A percentile compares a stretch with the other conserved stretches of the same genome.
Evolutionary conservation across 53 echinoderm and acorn worm species (phyloP).

Genomic region (Paelopatides confundens): DNA sequence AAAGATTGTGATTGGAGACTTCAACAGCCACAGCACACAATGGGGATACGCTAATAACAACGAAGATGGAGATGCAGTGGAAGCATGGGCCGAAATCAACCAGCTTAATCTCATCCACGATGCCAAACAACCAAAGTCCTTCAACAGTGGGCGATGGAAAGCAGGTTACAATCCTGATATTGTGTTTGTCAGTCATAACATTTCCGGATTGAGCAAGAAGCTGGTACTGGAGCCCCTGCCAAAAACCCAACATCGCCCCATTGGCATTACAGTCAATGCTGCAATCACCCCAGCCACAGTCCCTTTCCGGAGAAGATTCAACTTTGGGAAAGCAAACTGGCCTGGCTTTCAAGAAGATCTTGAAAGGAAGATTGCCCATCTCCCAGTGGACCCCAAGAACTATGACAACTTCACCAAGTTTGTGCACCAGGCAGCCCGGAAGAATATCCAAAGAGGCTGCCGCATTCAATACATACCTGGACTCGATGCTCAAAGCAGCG

Average conservation of each 20-base stretch:
- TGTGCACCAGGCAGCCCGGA: conserved; percentile 38
- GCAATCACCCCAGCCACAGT: conserved; percentile 61
- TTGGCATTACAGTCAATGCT: conserved; percentile 59
- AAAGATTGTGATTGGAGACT: conserved; percentile 56
- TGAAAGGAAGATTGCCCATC: conserved; percentile 16
- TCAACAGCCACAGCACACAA: conserved; percentile 61
- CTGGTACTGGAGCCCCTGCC: conserved; percentile 58
- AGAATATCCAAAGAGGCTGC: conserved; percentile 68
- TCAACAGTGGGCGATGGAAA: conserved; percentile 63
- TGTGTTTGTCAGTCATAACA: not conserved
- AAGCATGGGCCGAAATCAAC: conserved; percentile 61
- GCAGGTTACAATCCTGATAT: conserved; percentile 72
- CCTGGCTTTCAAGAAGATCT: conserved; percentile 39
- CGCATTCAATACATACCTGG: conserved; percentile 67
- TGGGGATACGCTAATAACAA: conserved; percentile 50
- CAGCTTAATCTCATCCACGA: conserved; percentile 65
- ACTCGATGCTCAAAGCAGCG: conserved; percentile 45
- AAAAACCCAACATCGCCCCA: conserved; percentile 70
- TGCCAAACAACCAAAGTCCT: conserved; percentile 60
- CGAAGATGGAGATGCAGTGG: conserved; percentile 63
- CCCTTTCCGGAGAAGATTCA: conserved; percentile 62
- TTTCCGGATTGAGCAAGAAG: conserved; percentile 51
- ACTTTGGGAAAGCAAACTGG: conserved; percentile 59
- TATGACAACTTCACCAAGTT: conserved; percentile 20
- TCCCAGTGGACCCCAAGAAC: conserved; percentile 41